phyloP scores from a whole-genome alignment of 2,888 invertebrate genomes.

The Hipparchia sbordonii region DNA sequence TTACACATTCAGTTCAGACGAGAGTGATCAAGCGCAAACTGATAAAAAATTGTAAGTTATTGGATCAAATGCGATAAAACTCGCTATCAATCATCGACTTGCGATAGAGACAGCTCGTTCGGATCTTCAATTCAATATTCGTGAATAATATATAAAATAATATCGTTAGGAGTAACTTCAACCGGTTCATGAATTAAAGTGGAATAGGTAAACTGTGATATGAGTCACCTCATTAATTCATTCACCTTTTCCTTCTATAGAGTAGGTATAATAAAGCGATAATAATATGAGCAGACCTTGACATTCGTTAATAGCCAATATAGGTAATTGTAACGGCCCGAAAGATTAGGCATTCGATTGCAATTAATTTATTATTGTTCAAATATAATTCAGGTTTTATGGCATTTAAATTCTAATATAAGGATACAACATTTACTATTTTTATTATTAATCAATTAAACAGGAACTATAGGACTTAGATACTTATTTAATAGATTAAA shows the following conservation, averaged over 20 bases:
- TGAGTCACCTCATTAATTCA: conserved; percentile 39
- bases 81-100: not conserved
- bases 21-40: not conserved
- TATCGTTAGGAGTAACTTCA: conserved; percentile 15
- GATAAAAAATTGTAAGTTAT: conserved; percentile 3
- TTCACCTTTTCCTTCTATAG: conserved; percentile 30
- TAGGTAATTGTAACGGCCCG: not conserved
- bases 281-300: conserved; percentile 1
- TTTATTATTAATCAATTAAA: not conserved
- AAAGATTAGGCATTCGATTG: conserved; percentile 3
- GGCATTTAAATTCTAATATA: not conserved
- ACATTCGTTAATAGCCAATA: conserved; percentile 2
- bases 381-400: not conserved
- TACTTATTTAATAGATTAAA: too few relatives aligned
- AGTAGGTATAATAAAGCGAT: conserved; percentile 18
- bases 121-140: conserved; percentile 15
- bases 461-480: not conserved
- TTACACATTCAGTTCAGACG: not conserved
- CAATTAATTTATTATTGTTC: not conserved
- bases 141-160: conserved; percentile 20
- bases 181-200: conserved; percentile 31
- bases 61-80: conserved; percentile 6
- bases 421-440: too few relatives aligned
- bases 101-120: conserved; percentile 1
- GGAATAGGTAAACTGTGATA: conserved; percentile 24